phyloP scores from a whole-genome alignment of 2,797 vertebrate species.

The Leptatherina wallacei region DNA sequence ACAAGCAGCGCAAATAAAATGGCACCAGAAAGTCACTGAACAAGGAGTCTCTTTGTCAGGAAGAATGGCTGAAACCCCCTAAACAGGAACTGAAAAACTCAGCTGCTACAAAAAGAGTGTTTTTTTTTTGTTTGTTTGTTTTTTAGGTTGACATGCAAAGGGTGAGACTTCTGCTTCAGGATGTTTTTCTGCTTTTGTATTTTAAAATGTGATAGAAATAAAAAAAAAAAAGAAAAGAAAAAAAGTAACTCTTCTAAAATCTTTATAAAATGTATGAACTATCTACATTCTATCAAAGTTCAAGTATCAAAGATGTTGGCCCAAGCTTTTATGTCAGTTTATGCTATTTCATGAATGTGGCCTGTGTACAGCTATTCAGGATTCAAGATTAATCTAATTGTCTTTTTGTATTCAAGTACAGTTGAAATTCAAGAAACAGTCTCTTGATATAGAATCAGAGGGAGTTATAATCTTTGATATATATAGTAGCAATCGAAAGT shows the following conservation, averaged over 20 bases:
- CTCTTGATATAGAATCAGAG: not conserved
- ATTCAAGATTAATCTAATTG: not conserved
- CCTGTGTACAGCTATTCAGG: not conserved
- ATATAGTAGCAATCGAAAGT: no score
- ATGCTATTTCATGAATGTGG: not conserved
- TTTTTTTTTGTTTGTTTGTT: not conserved
- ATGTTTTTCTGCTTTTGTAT: not conserved
- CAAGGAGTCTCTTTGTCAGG: not conserved
- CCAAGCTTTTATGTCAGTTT: not conserved
- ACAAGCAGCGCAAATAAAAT: conserved; percentile 3
- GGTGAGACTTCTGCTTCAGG: conserved; percentile 4
- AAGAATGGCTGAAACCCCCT: conserved; percentile 6
- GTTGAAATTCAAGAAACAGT: not conserved
- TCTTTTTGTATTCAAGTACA: not conserved
- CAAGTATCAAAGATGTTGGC: not conserved
- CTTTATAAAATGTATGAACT: not conserved
- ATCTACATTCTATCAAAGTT: not conserved
- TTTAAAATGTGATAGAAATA: not conserved
- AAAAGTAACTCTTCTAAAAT: not conserved
- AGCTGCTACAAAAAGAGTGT: conserved; percentile 4
- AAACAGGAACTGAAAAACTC: conserved; percentile 19
- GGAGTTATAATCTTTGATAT: not conserved
- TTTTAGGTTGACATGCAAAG: not conserved
- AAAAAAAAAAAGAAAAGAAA: no score
- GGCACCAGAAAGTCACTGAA: not conserved